phyloP scores from a whole-genome alignment of 2,888 invertebrate species.

The Magallana nippona region DNA sequence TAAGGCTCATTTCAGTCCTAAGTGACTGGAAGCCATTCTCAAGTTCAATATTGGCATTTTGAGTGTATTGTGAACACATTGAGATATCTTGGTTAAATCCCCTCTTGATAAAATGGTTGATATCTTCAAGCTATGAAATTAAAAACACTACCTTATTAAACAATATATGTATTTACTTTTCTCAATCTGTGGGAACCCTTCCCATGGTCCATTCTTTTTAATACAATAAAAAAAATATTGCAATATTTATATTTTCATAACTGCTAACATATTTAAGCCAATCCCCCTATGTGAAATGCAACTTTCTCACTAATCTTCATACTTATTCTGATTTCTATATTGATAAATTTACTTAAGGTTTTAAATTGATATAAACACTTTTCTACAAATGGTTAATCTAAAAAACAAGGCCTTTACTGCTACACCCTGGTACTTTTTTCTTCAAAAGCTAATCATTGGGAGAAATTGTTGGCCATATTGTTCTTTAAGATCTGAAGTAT shows the following conservation, averaged over 20 bases:
- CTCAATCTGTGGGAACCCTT: constrained; percentile 3
- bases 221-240: constrained; percentile 7
- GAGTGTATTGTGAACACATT: neutral
- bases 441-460: neutral
- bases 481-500: constrained; percentile 3
- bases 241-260: constrained; percentile 24
- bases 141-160: constrained; percentile 10
- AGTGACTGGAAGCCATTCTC: constrained; percentile 4
- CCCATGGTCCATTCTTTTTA: constrained; percentile 1
- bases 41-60: constrained; percentile 6
- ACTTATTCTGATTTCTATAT: too few relatives aligned
- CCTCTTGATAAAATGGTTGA: neutral
- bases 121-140: neutral
- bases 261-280: neutral
- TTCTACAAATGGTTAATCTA: too few relatives aligned
- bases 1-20: constrained; percentile 12
- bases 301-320: too few relatives aligned
- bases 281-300: neutral
- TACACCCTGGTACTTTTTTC: too few relatives aligned
- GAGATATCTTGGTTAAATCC: neutral
- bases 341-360: too few relatives aligned
- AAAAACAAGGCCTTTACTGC: too few relatives aligned
- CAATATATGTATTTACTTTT: neutral
- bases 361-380: too few relatives aligned
- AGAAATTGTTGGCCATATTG: constrained; percentile 11